These are phyloP conservation scores for Seira sanloemensis DNA, from an alignment of 2,888 invertebrate species.

Conservation along the genomic window DNA sequence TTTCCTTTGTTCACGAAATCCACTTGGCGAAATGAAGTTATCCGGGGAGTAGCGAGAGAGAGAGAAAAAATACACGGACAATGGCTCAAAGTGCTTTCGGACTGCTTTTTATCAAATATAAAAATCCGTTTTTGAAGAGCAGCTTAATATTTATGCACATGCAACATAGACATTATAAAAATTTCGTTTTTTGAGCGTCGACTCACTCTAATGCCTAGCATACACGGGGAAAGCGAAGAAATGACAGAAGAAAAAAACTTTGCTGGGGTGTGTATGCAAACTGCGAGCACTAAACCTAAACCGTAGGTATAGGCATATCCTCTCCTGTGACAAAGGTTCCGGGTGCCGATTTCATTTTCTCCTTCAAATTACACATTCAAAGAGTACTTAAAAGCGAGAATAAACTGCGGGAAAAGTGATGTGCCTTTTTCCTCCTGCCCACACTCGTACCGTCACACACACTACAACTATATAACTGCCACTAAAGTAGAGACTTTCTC, in stretches of 20 bases:
- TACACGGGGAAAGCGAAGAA: background rate
- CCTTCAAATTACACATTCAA: background rate
- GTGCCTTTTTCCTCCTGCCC: too few relatives aligned
- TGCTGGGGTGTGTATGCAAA: too few relatives aligned
- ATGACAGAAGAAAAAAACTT: constrained; percentile 7
- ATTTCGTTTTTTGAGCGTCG: constrained; percentile 1
- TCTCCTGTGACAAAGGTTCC: background rate
- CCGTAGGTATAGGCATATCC: too few relatives aligned
- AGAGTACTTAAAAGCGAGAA: background rate
- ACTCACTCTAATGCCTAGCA: background rate
- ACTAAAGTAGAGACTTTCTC: background rate
- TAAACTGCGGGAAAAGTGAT: constrained; percentile 7
- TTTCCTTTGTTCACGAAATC: constrained; percentile 12
- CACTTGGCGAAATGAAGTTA: constrained; percentile 12
- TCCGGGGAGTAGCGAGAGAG: too few relatives aligned
- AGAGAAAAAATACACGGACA: too few relatives aligned
- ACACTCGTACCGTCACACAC: background rate
- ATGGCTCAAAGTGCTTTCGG: background rate
- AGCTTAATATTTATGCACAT: constrained; percentile 7
- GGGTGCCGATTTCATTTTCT: background rate
- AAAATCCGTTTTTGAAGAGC: constrained; percentile 3
- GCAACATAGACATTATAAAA: background rate
- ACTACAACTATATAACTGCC: constrained; percentile 14
- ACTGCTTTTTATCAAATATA: constrained; percentile 5
- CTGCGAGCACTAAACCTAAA: too few relatives aligned